These are phyloP conservation scores for Chydorus sphaericus DNA, from an alignment of 2,888 invertebrate genomes.

Conservation along the genomic window DNA sequence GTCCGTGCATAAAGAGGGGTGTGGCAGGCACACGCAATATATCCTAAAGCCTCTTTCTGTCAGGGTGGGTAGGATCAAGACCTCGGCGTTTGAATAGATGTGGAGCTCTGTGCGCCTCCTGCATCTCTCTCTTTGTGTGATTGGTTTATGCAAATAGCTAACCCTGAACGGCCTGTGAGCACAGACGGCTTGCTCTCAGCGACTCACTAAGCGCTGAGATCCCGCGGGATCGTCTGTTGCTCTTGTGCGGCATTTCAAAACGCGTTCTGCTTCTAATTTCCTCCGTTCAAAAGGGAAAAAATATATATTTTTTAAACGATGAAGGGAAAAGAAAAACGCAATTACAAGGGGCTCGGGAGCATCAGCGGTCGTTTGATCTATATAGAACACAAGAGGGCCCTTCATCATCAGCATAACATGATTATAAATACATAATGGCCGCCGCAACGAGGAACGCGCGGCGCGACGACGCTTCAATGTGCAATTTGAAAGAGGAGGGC, in stretches of 20 bases:
- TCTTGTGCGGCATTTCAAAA: no score
- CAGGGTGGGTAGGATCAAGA: background rate
- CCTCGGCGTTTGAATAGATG: background rate
- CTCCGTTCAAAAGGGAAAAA: no score
- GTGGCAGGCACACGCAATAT: no score
- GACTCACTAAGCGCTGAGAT: no score
- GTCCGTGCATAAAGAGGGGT: background rate
- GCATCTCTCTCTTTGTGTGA: background rate
- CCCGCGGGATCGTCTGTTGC: no score
- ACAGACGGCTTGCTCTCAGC: no score
- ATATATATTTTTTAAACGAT: background rate
- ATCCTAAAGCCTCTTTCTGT: no score
- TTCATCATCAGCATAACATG: background rate
- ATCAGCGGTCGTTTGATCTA: background rate
- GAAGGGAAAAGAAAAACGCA: background rate
- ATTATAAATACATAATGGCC: background rate
- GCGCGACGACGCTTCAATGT: background rate
- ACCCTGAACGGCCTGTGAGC: background rate
- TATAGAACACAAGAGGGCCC: background rate
- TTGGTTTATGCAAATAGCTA: conserved; percentile 4
- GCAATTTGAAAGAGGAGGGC: no score
- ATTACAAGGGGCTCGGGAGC: background rate
- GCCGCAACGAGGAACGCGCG: background rate
- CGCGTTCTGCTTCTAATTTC: no score
- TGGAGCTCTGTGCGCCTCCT: background rate